Conservation (phyloP, 1,140 invertebrate species). For the Drosophila tristis region DNA sequence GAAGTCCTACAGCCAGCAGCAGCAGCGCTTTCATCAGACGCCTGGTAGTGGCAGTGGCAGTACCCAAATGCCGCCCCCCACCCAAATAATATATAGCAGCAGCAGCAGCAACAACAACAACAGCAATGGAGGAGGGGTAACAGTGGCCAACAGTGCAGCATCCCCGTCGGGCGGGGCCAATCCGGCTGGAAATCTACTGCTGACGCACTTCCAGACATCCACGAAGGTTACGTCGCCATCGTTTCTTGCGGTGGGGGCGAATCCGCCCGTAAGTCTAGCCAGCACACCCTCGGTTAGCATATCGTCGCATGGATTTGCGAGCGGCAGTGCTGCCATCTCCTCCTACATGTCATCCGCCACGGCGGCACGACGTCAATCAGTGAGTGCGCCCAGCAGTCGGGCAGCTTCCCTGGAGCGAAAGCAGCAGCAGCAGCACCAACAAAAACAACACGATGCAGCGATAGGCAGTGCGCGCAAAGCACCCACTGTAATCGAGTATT, state of each 20-base stretch:
- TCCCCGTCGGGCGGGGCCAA: constrained; percentile 1
- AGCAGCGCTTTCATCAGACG: constrained; percentile 82
- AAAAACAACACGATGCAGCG: constrained; percentile 29
- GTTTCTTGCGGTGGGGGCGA: constrained; percentile 35
- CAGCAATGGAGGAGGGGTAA: constrained; percentile 27
- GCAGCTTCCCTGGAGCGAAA: constrained; percentile 75
- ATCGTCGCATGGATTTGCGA: constrained; percentile 68
- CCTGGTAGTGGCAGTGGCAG: constrained; percentile 36
- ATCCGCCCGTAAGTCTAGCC: constrained; percentile 46
- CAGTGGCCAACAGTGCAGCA: constrained; percentile 10
- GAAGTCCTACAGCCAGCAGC: constrained; percentile 80
- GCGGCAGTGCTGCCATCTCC: constrained; percentile 63
- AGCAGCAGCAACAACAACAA: constrained; percentile 7
- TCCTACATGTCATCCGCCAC: constrained; percentile 67
- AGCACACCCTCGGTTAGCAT: constrained; percentile 68
- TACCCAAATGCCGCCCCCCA: constrained; percentile 64
- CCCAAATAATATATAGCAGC: constrained; percentile 63
- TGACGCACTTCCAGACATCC: constrained; percentile 57
- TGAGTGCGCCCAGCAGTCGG: constrained; percentile 74
- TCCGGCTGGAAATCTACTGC: constrained; percentile 48
- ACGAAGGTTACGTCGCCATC: constrained; percentile 46
- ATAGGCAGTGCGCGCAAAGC: constrained; percentile 42
- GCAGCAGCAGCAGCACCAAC: constrained; percentile 47
- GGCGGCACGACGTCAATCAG: constrained; percentile 65
- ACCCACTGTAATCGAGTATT: constrained; percentile 68